phyloP scores from a whole-genome alignment of 2,113 vertebrate genomes.

The Ameiurus melas region DNA sequence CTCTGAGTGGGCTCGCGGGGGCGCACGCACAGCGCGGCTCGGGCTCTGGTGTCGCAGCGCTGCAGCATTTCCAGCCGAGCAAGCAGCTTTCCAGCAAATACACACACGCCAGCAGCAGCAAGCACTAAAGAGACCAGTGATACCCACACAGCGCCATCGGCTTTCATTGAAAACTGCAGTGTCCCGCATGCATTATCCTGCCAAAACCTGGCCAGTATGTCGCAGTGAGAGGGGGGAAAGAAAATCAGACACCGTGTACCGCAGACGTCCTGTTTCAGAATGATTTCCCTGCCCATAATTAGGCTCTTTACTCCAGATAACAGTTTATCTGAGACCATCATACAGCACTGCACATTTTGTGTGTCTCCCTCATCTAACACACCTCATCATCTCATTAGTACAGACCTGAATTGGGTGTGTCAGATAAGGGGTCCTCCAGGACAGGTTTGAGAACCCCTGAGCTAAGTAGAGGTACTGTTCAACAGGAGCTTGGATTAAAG shows the following conservation, averaged over 20 bases:
- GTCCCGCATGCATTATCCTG: conserved; percentile 48
- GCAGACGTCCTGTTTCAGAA: neutral
- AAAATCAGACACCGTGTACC: neutral
- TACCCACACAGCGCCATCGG: neutral
- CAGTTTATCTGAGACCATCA: neutral
- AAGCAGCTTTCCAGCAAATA: conserved; percentile 55
- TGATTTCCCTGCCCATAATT: neutral
- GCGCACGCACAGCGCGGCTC: conserved; percentile 44
- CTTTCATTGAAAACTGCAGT: conserved; percentile 48
- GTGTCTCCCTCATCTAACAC: no score
- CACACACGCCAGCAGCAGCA: conserved; percentile 51
- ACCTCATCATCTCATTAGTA: no score
- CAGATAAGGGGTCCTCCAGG: no score
- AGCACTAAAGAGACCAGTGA: conserved; percentile 22
- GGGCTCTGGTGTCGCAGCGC: conserved; percentile 64
- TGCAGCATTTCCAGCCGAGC: conserved; percentile 66
- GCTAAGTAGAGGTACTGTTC: neutral
- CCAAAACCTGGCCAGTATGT: neutral
- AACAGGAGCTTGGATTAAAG: neutral
- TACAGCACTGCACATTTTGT: neutral
- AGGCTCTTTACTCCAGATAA: neutral
- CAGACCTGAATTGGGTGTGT: no score
- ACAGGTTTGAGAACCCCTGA: no score
- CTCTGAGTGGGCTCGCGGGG: conserved; percentile 48
- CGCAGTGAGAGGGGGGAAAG: neutral